Percentiles rank a stretch among this genome's conserved stretches.
Evolutionary conservation across 2,797 vertebrate species (phyloP).

Genomic region (Hyperoplus immaculatus): DNA sequence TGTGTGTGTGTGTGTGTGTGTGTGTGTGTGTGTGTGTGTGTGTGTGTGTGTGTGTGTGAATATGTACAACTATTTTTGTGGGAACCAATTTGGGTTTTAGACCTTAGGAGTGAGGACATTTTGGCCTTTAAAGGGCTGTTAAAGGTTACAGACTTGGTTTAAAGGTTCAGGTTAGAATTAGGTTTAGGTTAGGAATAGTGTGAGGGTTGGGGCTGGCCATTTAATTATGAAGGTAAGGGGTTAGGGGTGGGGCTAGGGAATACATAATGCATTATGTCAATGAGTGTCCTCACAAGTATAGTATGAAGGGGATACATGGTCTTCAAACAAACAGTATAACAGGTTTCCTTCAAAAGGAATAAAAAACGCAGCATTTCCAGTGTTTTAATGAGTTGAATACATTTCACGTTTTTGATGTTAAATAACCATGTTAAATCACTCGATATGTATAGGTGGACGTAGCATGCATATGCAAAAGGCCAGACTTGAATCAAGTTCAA

Average conservation of each 20-base stretch:
- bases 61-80: too few relatives aligned
- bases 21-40: slow-evolving; percentile 20
- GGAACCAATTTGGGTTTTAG: too few relatives aligned
- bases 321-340: slow-evolving; percentile 69
- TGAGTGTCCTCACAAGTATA: too few relatives aligned
- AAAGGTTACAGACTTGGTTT: too few relatives aligned
- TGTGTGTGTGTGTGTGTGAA: slow-evolving; percentile 21
- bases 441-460: slow-evolving; percentile 44
- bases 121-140: too few relatives aligned
- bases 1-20: slow-evolving; percentile 18
- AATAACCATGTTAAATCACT: slow-evolving; percentile 56
- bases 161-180: too few relatives aligned
- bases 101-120: too few relatives aligned
- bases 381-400: slow-evolving; percentile 69
- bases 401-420: slow-evolving; percentile 77
- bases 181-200: too few relatives aligned
- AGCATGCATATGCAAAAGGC: slow-evolving; percentile 62
- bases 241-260: too few relatives aligned
- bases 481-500: slow-evolving; percentile 71
- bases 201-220: too few relatives aligned
- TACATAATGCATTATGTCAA: too few relatives aligned
- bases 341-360: slow-evolving; percentile 71
- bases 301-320: slow-evolving; percentile 33
- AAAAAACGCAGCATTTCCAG: slow-evolving; percentile 48
- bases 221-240: too few relatives aligned